Evolutionary conservation across 1,140 invertebrate species (phyloP).

Genomic region (Notospermus geniculatus): DNA sequence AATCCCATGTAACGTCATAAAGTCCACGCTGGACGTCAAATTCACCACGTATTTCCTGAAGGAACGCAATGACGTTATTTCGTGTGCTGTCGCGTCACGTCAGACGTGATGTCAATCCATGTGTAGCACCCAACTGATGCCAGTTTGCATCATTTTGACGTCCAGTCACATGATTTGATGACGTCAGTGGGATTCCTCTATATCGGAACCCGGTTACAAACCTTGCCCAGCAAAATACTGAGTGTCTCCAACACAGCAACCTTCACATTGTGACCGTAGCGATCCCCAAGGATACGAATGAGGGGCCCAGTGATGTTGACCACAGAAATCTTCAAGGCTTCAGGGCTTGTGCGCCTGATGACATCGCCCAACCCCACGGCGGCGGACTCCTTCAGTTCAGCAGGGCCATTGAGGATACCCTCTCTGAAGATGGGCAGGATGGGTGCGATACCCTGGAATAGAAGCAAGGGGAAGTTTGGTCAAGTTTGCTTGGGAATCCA

Average conservation of each 20-base stretch:
- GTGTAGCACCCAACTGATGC: no score
- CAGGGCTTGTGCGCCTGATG: slow-evolving; percentile 72
- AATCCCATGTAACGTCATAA: no score
- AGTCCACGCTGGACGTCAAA: no score
- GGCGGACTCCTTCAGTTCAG: slow-evolving; percentile 92
- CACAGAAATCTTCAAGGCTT: slow-evolving; percentile 88
- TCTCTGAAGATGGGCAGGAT: slow-evolving; percentile 93
- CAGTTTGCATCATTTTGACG: no score
- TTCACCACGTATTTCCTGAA: no score
- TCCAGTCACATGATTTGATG: no score
- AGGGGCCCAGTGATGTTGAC: slow-evolving; percentile 96
- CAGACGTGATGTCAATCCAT: no score
- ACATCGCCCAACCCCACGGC: slow-evolving; percentile 92
- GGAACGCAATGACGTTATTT: no score
- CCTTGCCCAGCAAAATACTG: slow-evolving; percentile 75
- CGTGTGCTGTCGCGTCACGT: no score
- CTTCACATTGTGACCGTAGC: slow-evolving; percentile 90
- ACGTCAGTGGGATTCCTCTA: no score
- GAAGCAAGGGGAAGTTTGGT: slow-evolving; percentile 19
- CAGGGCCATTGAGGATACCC: slow-evolving; percentile 88
- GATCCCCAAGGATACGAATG: slow-evolving; percentile 94
- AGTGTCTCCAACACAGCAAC: slow-evolving; percentile 93
- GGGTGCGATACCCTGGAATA: slow-evolving; percentile 77
- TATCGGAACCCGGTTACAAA: no score
- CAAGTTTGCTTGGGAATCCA: background rate